Evolutionary conservation across 1,140 invertebrate genomes (phyloP).

Genomic region (Trachymyrmex cornetzi): DNA sequence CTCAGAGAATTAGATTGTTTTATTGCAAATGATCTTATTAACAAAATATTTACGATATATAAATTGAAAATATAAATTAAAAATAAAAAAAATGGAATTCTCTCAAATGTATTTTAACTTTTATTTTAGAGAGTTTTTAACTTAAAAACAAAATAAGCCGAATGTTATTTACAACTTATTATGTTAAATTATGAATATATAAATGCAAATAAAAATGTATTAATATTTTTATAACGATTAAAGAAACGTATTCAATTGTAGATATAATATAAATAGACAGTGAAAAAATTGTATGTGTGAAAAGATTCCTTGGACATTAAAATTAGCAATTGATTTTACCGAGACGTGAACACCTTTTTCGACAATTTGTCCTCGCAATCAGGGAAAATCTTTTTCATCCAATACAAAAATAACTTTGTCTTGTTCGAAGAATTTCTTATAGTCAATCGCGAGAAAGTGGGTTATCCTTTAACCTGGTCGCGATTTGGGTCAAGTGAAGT

Average conservation of each 20-base stretch:
- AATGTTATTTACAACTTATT: not conserved
- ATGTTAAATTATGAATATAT: not conserved
- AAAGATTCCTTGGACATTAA: not conserved
- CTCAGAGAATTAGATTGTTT: not conserved
- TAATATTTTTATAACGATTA: conserved; percentile 7
- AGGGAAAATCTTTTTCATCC: conserved; percentile 30
- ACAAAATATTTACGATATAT: not conserved
- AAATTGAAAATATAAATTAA: not conserved
- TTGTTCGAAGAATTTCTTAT: conserved; percentile 48
- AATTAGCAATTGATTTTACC: conserved; percentile 19
- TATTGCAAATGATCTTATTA: not conserved
- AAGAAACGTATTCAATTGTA: not conserved
- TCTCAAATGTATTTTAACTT: not conserved
- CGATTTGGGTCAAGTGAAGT: conserved; percentile 63
- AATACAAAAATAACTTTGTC: conserved; percentile 48
- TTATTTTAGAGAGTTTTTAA: not conserved
- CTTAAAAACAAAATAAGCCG: not conserved
- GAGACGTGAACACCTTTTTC: not conserved
- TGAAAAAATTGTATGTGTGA: not conserved
- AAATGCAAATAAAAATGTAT: not conserved
- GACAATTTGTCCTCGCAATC: conserved; percentile 14
- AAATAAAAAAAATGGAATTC: not conserved
- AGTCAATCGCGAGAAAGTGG: conserved; percentile 55
- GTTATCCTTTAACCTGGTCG: conserved; percentile 55
- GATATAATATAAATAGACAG: not conserved